Evolutionary conservation across 2,888 invertebrate species (phyloP).

Genomic region (Biston betularia): DNA sequence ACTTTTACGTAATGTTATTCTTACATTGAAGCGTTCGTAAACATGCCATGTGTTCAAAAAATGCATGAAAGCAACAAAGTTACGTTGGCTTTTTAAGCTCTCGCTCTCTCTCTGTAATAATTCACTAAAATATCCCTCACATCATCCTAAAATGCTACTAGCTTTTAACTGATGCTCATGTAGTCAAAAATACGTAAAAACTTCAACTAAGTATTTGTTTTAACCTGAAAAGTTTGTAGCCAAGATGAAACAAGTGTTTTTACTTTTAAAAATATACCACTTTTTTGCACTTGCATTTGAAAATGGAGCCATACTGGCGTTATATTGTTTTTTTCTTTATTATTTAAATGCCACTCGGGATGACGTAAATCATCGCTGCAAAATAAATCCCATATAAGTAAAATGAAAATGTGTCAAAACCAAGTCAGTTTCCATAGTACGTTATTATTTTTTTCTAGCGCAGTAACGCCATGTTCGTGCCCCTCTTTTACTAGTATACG

Average conservation of each 20-base stretch:
- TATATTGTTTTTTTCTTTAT: too few species aligned
- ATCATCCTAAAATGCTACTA: conserved; percentile 3
- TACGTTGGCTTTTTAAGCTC: neutral
- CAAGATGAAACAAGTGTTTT: neutral
- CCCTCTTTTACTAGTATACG: neutral
- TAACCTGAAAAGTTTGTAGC: conserved; percentile 8
- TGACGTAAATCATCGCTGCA: too few species aligned
- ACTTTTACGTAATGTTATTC: conserved; percentile 1
- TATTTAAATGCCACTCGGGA: too few species aligned
- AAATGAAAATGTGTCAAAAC: too few species aligned
- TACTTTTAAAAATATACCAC: too few species aligned
- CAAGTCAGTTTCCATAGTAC: neutral
- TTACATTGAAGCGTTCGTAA: conserved; percentile 12
- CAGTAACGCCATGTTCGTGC: conserved; percentile 2
- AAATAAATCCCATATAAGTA: too few species aligned
- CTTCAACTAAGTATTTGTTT: neutral
- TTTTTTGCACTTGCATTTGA: too few species aligned
- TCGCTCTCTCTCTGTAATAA: conserved; percentile 2
- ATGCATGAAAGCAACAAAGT: conserved; percentile 6
- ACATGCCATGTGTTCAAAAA: conserved; percentile 8
- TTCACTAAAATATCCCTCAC: neutral
- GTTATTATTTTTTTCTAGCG: neutral
- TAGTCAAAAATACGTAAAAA: conserved; percentile 8
- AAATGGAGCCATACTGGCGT: neutral
- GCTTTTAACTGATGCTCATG: conserved; percentile 10